Base-by-base conservation (phyloP, 2,888 invertebrate genomes). In the Heliconius erato region DNA sequence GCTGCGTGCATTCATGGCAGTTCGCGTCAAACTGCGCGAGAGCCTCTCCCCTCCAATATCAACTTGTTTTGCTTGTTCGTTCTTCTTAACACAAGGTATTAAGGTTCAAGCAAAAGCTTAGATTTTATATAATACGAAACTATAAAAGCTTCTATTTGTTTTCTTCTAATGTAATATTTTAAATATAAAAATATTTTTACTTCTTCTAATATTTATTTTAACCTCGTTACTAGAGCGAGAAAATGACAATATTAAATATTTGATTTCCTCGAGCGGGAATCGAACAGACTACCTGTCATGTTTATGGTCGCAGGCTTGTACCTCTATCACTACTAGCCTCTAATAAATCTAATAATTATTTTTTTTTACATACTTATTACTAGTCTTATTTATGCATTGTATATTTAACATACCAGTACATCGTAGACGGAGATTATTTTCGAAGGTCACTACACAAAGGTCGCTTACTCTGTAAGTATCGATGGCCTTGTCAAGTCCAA, bases 1-100 rank as follows among this genome's bases (percentile, higher is more conserved):
- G 91, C 91, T 88, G 89, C 88, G 89, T 85, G 86, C 85, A 87
- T 76, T 79, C 79, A 71, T 77, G 85, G 84, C 79, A 86, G 89
- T 86, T 87, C 90, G 91, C 91, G 92, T 89, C 90, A 89, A 88
- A 92, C 93, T 93, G 91, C 92, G 92, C 90, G 82, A 87, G 88
- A 92, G 90, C 92, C 92, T 88, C 83, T 90, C 92, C 92, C 92
- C 93, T 87, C 92, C 78, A 78, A 32, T 19, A 32, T 35, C 54
- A 77, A 81, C 81, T 79, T 85, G 78, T 77, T 74, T 79, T 67
- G 76, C 67, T 77, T 54, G 11, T 77, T 49, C 44, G 68, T 49
- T 74, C 12, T 72, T 40, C 82, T 80, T 85, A 85, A 79, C 68
- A 74, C 84, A 72, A 78, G 7, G 68, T 28, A 40, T 49, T 85